A percentile compares a stretch with the other conserved stretches of the same genome.
Conservation (phyloP, 2,113 vertebrate genomes). For the Aegithalos caudatus region DNA sequence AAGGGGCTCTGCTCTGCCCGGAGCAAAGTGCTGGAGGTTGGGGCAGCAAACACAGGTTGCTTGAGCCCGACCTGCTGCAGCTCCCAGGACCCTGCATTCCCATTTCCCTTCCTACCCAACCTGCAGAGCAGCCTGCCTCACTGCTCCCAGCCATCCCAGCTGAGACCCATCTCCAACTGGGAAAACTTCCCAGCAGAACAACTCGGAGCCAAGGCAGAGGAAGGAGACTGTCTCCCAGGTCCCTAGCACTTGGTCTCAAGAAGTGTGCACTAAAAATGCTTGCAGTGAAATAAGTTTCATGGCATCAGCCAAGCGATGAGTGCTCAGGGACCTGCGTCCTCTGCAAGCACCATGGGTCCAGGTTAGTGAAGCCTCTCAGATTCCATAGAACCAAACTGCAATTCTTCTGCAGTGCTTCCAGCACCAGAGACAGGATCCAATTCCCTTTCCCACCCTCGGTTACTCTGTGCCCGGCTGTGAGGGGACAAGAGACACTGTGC, state of each 20-base stretch:
- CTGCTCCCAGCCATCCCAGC: not conserved
- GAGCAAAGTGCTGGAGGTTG: too few species aligned
- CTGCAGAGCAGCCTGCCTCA: not conserved
- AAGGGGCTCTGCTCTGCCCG: not conserved
- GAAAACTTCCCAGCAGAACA: not conserved
- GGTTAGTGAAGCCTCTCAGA: not conserved
- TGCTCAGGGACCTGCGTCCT: not conserved
- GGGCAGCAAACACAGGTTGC: not conserved
- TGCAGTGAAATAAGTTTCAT: not conserved
- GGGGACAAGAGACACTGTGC: not conserved
- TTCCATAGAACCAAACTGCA: not conserved
- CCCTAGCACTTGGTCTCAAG: fast-evolving
- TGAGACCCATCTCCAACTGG: not conserved
- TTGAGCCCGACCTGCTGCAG: not conserved
- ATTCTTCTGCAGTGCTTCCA: not conserved
- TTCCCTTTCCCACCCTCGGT: fast-evolving
- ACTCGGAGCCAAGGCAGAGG: not conserved
- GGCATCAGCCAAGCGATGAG: not conserved
- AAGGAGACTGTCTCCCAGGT: not conserved
- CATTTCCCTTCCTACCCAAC: fast-evolving
- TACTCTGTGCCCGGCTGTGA: fast-evolving
- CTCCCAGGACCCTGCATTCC: fast-evolving
- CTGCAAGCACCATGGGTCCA: not conserved
- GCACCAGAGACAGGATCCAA: fast-evolving
- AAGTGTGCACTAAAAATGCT: not conserved